Percentiles rank a stretch among this genome's conserved stretches.
These are phyloP conservation scores for Dinoponera quadriceps DNA, from an alignment of 1,140 invertebrate species.

Conservation along the genomic window DNA sequence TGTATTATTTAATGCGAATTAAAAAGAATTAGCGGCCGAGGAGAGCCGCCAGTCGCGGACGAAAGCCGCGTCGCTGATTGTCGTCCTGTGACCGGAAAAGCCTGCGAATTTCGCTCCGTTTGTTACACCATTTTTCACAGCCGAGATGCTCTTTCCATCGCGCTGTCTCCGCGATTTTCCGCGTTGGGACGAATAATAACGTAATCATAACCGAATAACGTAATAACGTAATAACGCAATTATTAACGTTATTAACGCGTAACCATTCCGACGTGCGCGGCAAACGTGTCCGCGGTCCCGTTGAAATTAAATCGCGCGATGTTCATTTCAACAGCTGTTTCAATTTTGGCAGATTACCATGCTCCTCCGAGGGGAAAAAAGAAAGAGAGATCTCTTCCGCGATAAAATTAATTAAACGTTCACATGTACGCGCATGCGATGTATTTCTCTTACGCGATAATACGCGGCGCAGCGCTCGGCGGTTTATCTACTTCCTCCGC, in stretches of 20 bases:
- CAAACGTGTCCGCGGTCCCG: conserved; percentile 19
- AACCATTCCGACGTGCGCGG: conserved; percentile 11
- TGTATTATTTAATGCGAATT: too few species aligned
- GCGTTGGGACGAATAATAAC: conserved; percentile 13
- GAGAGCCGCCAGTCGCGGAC: not conserved
- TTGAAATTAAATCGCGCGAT: conserved; percentile 45
- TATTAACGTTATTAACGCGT: conserved; percentile 17
- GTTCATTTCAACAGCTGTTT: conserved; percentile 32
- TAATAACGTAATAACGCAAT: conserved; percentile 65
- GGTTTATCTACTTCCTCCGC: conserved; percentile 29
- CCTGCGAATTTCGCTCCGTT: conserved; percentile 5
- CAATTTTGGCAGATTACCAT: conserved; percentile 35
- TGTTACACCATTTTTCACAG: not conserved
- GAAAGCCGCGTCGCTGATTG: not conserved
- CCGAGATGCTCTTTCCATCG: not conserved
- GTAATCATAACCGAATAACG: too few species aligned
- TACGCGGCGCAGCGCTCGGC: not conserved
- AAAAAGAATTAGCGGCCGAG: too few species aligned
- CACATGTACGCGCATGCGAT: too few species aligned
- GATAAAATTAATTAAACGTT: conserved; percentile 30
- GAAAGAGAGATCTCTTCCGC: conserved; percentile 10
- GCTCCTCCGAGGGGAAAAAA: not conserved
- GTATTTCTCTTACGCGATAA: not conserved
- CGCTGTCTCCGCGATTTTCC: conserved; percentile 36
- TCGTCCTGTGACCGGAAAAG: not conserved